Conservation (phyloP, 2,888 invertebrate species). For the Zaprionus obscuricornis region DNA sequence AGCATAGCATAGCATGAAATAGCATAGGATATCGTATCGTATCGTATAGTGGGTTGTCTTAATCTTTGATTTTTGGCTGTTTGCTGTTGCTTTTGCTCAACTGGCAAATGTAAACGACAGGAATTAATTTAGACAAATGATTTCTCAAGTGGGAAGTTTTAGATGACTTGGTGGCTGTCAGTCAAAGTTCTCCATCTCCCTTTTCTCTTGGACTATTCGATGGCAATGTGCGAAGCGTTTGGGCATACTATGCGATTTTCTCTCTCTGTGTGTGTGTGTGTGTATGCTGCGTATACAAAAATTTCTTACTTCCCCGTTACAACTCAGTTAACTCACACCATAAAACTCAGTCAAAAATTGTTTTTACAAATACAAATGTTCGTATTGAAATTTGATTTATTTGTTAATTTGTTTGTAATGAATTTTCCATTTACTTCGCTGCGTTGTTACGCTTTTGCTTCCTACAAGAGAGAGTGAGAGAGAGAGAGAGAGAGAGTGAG, state of each 20-base stretch:
- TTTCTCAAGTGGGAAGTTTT: constrained; percentile 78
- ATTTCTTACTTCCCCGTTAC: too few relatives aligned
- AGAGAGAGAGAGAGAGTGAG: too few relatives aligned
- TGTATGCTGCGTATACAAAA: too few relatives aligned
- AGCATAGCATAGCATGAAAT: too few relatives aligned
- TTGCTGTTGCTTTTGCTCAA: constrained; percentile 50
- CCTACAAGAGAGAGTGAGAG: too few relatives aligned
- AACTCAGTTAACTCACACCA: constrained; percentile 2
- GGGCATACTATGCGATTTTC: constrained; percentile 67
- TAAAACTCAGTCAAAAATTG: constrained; percentile 76
- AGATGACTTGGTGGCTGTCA: constrained; percentile 77
- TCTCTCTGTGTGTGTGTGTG: too few relatives aligned
- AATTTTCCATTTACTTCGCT: constrained; percentile 76
- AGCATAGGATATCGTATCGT: too few relatives aligned
- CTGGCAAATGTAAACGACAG: constrained; percentile 84
- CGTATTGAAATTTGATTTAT: constrained; percentile 84
- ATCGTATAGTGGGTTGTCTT: constrained; percentile 75
- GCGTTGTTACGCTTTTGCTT: constrained; percentile 41
- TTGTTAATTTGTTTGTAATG: constrained; percentile 84
- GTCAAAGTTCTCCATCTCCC: constrained; percentile 45
- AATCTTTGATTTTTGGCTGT: constrained; percentile 84
- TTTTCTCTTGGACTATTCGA: constrained; percentile 10
- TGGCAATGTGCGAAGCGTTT: constrained; percentile 51
- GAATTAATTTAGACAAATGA: constrained; percentile 84
- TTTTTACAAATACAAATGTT: constrained; percentile 80